Evolutionary conservation across 1,140 invertebrate genomes (phyloP).

Genomic region (Drosophila mayri): DNA sequence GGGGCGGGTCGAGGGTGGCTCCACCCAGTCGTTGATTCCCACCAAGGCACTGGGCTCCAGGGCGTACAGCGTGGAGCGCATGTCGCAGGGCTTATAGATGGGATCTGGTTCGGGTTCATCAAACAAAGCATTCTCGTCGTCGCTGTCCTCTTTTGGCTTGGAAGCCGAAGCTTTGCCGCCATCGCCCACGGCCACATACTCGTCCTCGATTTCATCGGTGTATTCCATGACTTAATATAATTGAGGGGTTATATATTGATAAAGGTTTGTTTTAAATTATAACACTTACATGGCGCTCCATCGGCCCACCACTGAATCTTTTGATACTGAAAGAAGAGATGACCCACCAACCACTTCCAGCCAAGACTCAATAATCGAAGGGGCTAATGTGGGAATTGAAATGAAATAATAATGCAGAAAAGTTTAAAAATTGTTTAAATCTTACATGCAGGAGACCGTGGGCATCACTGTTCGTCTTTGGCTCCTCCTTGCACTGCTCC

Average conservation of each 20-base stretch:
- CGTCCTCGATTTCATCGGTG: constrained; percentile 74
- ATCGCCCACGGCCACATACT: constrained; percentile 71
- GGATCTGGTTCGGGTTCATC: constrained; percentile 78
- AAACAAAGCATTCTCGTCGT: constrained; percentile 83
- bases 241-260: not conserved
- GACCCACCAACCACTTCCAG: constrained; percentile 73
- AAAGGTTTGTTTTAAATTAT: not conserved
- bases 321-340: constrained; percentile 73
- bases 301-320: constrained; percentile 79
- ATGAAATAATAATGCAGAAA: not conserved
- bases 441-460: constrained; percentile 69
- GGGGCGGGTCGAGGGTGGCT: constrained; percentile 84
- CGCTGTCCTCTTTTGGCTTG: constrained; percentile 73
- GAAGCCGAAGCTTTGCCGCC: constrained; percentile 70
- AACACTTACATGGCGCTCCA: constrained; percentile 81
- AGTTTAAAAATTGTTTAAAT: not conserved
- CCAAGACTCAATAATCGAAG: constrained; percentile 60
- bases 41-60: constrained; percentile 88
- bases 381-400: constrained; percentile 48
- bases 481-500: constrained; percentile 88
- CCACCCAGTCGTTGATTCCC: constrained; percentile 84
- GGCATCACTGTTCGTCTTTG: constrained; percentile 49
- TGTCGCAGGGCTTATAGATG: constrained; percentile 87
- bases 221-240: constrained; percentile 71
- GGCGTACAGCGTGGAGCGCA: constrained; percentile 88